phyloP scores from a whole-genome alignment of 2,113 vertebrate species.

The Hassar affinis region DNA sequence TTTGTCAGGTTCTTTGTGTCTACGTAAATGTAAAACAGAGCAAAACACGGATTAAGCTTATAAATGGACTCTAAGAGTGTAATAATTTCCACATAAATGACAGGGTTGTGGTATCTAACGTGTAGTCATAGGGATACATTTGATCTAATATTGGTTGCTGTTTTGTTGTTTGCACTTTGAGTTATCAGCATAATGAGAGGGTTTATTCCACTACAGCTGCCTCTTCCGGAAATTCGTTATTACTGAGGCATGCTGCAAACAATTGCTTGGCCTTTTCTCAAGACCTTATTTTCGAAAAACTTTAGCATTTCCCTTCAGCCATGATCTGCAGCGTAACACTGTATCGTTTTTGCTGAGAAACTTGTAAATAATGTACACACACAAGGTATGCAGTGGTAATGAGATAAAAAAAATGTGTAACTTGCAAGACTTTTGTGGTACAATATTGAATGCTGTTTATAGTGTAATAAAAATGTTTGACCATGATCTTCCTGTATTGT shows the following conservation, averaged over 20 bases:
- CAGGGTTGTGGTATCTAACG: background rate
- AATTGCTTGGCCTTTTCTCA: conserved; percentile 21
- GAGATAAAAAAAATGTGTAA: conserved; percentile 73
- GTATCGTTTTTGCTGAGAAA: conserved; percentile 64
- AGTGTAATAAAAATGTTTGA: conserved; percentile 82
- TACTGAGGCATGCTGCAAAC: background rate
- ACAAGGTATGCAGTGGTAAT: conserved; percentile 69
- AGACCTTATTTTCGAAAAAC: conserved; percentile 25
- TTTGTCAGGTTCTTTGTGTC: conserved; percentile 5
- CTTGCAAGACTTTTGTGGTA: conserved; percentile 60
- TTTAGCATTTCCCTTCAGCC: conserved; percentile 14
- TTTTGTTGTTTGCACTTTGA: conserved; percentile 47
- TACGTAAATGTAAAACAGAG: background rate
- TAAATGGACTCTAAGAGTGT: conserved; percentile 26
- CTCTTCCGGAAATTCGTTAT: conserved; percentile 11
- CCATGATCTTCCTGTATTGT: conserved; percentile 46
- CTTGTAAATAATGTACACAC: conserved; percentile 82
- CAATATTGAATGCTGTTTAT: conserved; percentile 79
- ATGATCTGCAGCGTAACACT: conserved; percentile 13
- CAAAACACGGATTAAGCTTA: background rate
- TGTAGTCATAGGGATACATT: conserved; percentile 3
- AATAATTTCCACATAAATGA: conserved; percentile 21
- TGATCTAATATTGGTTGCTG: conserved; percentile 22
- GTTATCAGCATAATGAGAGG: conserved; percentile 32
- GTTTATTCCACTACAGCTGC: conserved; percentile 41